These are phyloP conservation scores for Drosophila sechellia DNA, from an alignment of 1,140 invertebrate species.

Conservation along the genomic window DNA sequence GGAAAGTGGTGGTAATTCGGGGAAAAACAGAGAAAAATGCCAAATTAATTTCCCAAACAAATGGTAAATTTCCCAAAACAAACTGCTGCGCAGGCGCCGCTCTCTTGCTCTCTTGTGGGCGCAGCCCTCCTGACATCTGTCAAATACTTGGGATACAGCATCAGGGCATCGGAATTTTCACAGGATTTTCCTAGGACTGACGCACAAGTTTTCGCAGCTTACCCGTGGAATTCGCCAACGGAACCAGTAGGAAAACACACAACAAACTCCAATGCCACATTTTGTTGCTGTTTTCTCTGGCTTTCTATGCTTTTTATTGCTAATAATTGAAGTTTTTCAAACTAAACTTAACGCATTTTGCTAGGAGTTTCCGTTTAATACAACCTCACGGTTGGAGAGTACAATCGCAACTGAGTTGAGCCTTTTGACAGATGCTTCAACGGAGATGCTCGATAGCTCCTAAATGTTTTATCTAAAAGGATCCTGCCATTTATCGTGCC, in stretches of 20 bases:
- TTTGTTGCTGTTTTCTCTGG: conserved; percentile 23
- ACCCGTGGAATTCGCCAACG: conserved; percentile 71
- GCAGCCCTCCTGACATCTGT: conserved; percentile 54
- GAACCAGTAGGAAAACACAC: conserved; percentile 57
- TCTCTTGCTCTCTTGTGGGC: conserved; percentile 33
- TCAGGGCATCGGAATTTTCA: conserved; percentile 70
- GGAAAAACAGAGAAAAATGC: conserved; percentile 1
- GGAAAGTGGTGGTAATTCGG: neutral
- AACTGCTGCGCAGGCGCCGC: conserved; percentile 53
- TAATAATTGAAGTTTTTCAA: neutral
- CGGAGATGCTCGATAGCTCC: conserved; percentile 13
- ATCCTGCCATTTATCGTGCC: conserved; percentile 1
- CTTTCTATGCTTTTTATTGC: conserved; percentile 2
- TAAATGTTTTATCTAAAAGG: neutral
- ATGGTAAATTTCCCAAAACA: conserved; percentile 63
- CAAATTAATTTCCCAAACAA: conserved; percentile 45
- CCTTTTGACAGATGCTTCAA: conserved; percentile 12
- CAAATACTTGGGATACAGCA: conserved; percentile 58
- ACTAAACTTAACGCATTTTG: conserved; percentile 42
- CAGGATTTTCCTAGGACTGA: conserved; percentile 9
- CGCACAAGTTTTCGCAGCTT: conserved; percentile 32
- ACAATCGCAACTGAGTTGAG: conserved; percentile 45
- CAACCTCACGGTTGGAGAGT: conserved; percentile 40
- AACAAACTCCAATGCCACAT: conserved; percentile 65
- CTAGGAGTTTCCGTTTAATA: neutral